phyloP scores from a whole-genome alignment of 1,140 invertebrate genomes.

The Dryas iulia region DNA sequence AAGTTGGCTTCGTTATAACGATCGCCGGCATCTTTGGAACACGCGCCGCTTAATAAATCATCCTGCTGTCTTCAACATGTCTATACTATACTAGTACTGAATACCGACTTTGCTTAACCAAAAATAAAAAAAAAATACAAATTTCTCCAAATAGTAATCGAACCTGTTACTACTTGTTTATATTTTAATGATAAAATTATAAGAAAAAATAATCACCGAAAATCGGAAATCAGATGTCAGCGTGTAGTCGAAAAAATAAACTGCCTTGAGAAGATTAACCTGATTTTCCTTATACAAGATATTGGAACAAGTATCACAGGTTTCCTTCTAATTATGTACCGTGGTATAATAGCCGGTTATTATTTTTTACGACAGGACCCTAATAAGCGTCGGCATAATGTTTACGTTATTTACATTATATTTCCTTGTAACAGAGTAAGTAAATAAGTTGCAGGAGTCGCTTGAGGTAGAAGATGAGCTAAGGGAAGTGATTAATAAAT shows the following conservation, averaged over 20 bases:
- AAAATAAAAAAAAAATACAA: no score
- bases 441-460: not conserved
- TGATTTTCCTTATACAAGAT: not conserved
- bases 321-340: slow-evolving; percentile 27
- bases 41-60: slow-evolving; percentile 28
- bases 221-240: not conserved
- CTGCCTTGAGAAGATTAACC: not conserved
- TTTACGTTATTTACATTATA: slow-evolving; percentile 23
- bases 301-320: slow-evolving; percentile 12
- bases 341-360: slow-evolving; percentile 19
- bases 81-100: not conserved
- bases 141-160: no score
- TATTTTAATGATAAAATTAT: no score
- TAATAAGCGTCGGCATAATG: slow-evolving; percentile 20
- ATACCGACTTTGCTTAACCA: not conserved
- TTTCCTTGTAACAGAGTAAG: slow-evolving; percentile 12
- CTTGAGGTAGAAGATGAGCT: not conserved
- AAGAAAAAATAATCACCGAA: no score
- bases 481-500: not conserved
- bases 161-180: no score
- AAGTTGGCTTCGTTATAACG: slow-evolving; percentile 20
- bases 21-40: slow-evolving; percentile 25
- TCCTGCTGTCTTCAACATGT: slow-evolving; percentile 20
- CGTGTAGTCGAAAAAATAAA: no score
- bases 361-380: slow-evolving; percentile 22